Conservation (phyloP, 2,797 vertebrate species). For the Limosa lapponica region DNA sequence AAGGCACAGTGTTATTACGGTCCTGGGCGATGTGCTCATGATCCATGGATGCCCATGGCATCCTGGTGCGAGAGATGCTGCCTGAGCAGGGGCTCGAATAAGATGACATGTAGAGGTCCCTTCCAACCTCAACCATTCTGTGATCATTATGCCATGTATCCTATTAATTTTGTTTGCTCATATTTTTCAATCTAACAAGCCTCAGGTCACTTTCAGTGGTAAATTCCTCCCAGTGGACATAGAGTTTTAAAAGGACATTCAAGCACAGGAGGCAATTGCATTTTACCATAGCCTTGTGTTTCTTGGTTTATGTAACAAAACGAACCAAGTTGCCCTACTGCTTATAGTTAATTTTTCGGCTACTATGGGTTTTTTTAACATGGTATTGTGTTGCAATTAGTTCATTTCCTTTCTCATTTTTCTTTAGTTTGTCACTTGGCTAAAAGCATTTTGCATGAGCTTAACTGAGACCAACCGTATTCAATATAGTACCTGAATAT, state of each 20-base stretch:
- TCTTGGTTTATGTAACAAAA: not conserved
- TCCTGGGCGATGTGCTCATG: accelerated
- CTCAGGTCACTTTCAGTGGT: not conserved
- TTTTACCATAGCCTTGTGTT: not conserved
- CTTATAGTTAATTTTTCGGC: not conserved
- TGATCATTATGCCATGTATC: not conserved
- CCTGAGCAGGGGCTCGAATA: accelerated
- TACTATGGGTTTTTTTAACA: not conserved
- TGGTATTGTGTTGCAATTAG: not conserved
- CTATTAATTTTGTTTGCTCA: not conserved
- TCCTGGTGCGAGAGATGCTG: not conserved
- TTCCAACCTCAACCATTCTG: not conserved
- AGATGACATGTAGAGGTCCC: not conserved
- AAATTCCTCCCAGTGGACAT: not conserved
- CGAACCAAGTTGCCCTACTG: not conserved
- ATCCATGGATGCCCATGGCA: not conserved
- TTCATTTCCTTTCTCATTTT: not conserved
- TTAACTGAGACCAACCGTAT: not conserved
- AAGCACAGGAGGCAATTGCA: not conserved
- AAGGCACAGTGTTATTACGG: not conserved
- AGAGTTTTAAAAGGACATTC: not conserved
- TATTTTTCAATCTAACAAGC: not conserved
- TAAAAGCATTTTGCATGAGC: not conserved
- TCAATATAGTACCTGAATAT: not conserved
- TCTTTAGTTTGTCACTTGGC: not conserved